Conservation (phyloP, 2,797 vertebrate genomes). For the Anisognathus igniventris region DNA sequence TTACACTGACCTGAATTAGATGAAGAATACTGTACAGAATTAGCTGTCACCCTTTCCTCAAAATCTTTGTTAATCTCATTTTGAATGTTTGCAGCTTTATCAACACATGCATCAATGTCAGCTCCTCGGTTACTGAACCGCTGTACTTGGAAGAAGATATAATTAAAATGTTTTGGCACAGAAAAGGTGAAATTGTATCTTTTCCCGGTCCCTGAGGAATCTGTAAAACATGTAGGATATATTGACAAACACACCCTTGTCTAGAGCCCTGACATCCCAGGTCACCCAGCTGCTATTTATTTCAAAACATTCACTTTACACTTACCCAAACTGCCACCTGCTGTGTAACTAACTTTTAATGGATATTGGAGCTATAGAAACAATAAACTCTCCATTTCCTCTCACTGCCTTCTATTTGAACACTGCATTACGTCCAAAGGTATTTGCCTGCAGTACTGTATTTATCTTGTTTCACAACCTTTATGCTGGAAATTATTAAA, state of each 20-base stretch:
- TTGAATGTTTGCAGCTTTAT: constrained; percentile 99
- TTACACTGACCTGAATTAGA: constrained; percentile 93
- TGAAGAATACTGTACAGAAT: constrained; percentile 97
- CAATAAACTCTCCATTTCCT: constrained; percentile 54
- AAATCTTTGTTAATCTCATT: constrained; percentile 99
- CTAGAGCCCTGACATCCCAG: constrained; percentile 79
- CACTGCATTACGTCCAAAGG: not conserved
- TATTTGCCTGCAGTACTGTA: not conserved
- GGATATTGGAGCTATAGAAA: constrained; percentile 65
- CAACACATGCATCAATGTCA: constrained; percentile 99
- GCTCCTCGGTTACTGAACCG: constrained; percentile 98
- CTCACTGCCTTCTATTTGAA: constrained; percentile 31
- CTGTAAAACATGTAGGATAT: constrained; percentile 83
- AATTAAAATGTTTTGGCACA: constrained; percentile 99
- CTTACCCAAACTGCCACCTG: constrained; percentile 70
- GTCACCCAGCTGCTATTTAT: constrained; percentile 82
- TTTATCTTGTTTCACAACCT: not conserved
- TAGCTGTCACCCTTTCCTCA: constrained; percentile 99
- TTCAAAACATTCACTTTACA: constrained; percentile 82
- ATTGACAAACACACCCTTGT: constrained; percentile 87
- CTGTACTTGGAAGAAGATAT: constrained; percentile 98
- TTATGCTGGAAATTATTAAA: not conserved
- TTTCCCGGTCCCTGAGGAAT: constrained; percentile 82
- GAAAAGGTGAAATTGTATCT: constrained; percentile 90
- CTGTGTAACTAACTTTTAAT: constrained; percentile 74